Conservation (phyloP, 53 echinoderm and acorn worm genomes). For the Mesocentrotus franciscanus region DNA sequence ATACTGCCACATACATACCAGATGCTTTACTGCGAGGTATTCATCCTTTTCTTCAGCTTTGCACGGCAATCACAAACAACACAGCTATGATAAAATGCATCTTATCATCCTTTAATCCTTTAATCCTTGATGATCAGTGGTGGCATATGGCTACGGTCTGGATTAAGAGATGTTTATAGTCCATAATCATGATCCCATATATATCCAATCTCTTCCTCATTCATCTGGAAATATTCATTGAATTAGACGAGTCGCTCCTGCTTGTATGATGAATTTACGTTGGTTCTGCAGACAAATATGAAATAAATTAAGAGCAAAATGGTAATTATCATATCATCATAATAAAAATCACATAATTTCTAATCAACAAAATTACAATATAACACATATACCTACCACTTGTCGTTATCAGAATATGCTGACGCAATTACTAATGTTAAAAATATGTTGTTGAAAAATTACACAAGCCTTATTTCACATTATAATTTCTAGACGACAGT, state of each 20-base stretch:
- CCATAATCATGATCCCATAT: neutral
- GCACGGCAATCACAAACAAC: neutral
- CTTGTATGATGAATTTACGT: neutral
- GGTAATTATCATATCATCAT: neutral
- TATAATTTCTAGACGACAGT: neutral
- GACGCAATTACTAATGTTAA: too few relatives aligned
- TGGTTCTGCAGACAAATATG: neutral
- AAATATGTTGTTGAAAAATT: neutral
- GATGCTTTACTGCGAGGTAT: neutral
- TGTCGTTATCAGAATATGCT: too few relatives aligned
- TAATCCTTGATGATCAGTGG: neutral
- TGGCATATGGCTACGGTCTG: neutral
- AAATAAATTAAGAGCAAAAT: neutral
- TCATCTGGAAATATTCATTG: neutral
- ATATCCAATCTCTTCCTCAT: conserved; percentile 18
- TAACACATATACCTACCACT: too few relatives aligned
- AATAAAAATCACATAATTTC: neutral
- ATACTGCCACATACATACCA: neutral
- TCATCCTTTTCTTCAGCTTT: neutral
- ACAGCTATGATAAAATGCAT: neutral
- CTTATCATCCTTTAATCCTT: neutral
- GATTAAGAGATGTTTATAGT: neutral
- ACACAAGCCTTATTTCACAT: neutral
- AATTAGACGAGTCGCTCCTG: neutral
- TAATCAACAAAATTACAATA: neutral